Conservation (phyloP, 2,888 invertebrate genomes). For the Empis stercorea region DNA sequence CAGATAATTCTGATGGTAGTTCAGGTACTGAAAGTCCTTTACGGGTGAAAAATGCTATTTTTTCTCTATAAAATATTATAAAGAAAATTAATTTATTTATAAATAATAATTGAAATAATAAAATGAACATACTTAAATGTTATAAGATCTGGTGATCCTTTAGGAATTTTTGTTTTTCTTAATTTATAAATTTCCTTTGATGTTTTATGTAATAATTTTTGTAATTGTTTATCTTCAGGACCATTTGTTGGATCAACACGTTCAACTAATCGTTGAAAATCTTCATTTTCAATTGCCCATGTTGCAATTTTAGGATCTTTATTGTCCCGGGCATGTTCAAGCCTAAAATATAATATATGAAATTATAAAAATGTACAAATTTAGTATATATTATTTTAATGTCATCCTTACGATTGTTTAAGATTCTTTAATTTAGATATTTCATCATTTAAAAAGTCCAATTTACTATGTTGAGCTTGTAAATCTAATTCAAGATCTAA, state of each 20-base stretch:
- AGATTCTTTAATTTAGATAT: conserved; percentile 67
- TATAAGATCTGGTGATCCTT: conserved; percentile 79
- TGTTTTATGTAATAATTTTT: conserved; percentile 73
- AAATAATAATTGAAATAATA: not conserved
- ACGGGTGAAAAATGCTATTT: conserved; percentile 91
- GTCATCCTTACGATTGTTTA: conserved; percentile 47
- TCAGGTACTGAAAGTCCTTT: conserved; percentile 64
- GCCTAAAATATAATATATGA: conserved; percentile 32
- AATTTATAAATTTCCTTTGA: conserved; percentile 85
- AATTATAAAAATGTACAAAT: not conserved
- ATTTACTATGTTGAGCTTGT: conserved; percentile 77
- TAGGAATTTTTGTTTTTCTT: conserved; percentile 72
- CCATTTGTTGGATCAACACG: conserved; percentile 34
- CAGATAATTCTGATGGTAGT: conserved; percentile 45
- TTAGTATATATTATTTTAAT: not conserved
- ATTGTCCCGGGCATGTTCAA: conserved; percentile 73
- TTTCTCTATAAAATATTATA: conserved; percentile 85
- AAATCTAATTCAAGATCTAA: conserved; percentile 85
- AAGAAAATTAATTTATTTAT: too few relatives aligned
- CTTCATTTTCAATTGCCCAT: conserved; percentile 79
- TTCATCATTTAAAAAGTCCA: conserved; percentile 74
- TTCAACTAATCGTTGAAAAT: conserved; percentile 57
- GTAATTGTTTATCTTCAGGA: conserved; percentile 46
- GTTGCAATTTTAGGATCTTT: conserved; percentile 72
- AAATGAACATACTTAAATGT: conserved; percentile 70